These are phyloP conservation scores for Gymnoscopelus braueri DNA, from an alignment of 2,797 vertebrate species.

Conservation along the genomic window DNA sequence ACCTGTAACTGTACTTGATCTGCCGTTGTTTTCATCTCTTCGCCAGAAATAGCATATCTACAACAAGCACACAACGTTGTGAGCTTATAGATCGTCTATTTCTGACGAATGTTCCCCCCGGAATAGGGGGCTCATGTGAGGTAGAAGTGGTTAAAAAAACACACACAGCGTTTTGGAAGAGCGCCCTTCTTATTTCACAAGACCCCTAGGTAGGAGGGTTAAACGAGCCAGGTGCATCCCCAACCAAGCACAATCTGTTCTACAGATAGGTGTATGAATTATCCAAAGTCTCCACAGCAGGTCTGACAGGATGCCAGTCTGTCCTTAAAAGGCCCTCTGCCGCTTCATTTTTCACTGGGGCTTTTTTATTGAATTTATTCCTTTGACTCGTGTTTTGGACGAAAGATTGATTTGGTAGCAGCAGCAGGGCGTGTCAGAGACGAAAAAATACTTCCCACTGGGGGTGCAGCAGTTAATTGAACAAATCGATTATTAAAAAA, in stretches of 20 bases:
- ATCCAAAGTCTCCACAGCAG: conserved; percentile 48
- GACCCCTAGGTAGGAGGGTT: conserved; percentile 50
- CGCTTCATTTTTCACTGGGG: conserved; percentile 47
- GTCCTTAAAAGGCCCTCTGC: conserved; percentile 40
- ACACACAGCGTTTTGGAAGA: conserved; percentile 43
- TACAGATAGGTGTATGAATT: conserved; percentile 56
- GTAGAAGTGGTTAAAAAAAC: conserved; percentile 25
- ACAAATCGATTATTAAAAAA: no score
- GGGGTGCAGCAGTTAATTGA: no score
- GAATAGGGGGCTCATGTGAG: conserved; percentile 6
- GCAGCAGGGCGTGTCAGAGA: no score
- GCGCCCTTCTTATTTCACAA: conserved; percentile 53
- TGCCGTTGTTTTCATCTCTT: no score
- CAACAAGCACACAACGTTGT: no score
- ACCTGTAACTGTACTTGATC: no score
- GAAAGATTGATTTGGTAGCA: no score
- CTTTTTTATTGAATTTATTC: no score
- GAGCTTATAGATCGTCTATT: no score
- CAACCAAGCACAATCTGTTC: conserved; percentile 63
- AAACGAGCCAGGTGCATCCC: conserved; percentile 62
- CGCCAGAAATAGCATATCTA: no score
- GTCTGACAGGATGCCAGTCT: conserved; percentile 52
- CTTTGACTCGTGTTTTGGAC: conserved; percentile 49
- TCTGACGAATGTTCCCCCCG: no score
- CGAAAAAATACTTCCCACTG: no score